These are phyloP conservation scores for Scleropages formosus DNA, from an alignment of 2,797 vertebrate genomes.

Conservation along the genomic window DNA sequence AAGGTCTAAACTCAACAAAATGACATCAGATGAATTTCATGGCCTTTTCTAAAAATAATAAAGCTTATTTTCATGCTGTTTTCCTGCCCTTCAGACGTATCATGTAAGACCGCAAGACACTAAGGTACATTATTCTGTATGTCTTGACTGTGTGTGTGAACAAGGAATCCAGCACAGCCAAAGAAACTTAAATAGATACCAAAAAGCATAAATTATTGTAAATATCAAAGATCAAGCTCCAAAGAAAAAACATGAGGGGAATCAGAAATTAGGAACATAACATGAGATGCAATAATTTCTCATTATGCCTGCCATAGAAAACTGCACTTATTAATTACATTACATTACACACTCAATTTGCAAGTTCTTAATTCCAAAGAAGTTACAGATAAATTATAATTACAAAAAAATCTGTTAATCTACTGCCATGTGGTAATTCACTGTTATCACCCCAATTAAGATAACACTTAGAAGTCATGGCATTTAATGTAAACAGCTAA, in stretches of 20 bases:
- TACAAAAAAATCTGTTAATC: slow-evolving; percentile 31
- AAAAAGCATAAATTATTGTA: background rate
- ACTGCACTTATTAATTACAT: slow-evolving; percentile 17
- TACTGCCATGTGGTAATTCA: slow-evolving; percentile 25
- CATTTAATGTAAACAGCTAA: slow-evolving; percentile 25
- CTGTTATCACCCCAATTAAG: slow-evolving; percentile 30
- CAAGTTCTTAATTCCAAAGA: slow-evolving; percentile 23
- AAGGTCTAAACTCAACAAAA: slow-evolving; percentile 10
- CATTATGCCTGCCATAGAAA: slow-evolving; percentile 5
- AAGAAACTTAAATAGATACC: background rate
- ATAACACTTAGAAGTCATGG: slow-evolving; percentile 26
- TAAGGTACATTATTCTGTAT: no score
- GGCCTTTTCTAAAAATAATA: slow-evolving; percentile 7
- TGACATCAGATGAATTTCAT: background rate
- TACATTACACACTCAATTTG: slow-evolving; percentile 29
- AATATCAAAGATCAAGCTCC: background rate
- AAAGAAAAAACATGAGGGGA: background rate
- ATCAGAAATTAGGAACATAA: slow-evolving; percentile 8
- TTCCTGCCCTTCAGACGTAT: background rate
- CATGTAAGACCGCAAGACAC: background rate
- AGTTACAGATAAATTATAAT: slow-evolving; percentile 34
- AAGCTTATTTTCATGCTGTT: slow-evolving; percentile 1
- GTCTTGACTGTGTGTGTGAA: background rate
- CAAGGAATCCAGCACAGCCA: background rate
- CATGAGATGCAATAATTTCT: slow-evolving; percentile 13